Conservation (phyloP, 2,797 vertebrate species). For the Melanotaenia maccullochi region DNA sequence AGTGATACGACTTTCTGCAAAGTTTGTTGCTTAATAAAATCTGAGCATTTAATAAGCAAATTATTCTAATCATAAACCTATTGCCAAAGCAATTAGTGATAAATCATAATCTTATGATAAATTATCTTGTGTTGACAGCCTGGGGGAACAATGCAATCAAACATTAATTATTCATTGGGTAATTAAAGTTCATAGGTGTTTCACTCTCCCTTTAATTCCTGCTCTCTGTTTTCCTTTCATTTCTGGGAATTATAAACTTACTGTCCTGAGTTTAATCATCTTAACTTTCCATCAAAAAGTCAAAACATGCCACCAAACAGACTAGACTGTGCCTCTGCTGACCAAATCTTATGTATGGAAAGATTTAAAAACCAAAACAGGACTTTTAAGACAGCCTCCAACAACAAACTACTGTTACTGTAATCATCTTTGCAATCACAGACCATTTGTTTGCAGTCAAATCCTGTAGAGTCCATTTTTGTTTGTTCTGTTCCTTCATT, state of each 20-base stretch:
- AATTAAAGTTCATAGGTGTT: constrained; percentile 87
- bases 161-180: constrained; percentile 88
- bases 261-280: constrained; percentile 39
- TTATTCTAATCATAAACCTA: constrained; percentile 85
- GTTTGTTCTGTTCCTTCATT: not conserved
- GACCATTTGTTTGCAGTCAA: not conserved
- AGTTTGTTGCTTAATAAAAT: constrained; percentile 82
- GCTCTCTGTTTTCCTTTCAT: constrained; percentile 18
- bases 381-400: not conserved
- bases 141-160: constrained; percentile 83
- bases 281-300: constrained; percentile 23
- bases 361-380: not conserved
- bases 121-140: constrained; percentile 87
- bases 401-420: not conserved
- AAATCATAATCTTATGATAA: constrained; percentile 88
- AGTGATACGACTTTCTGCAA: constrained; percentile 64
- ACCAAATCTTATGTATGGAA: not conserved
- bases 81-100: constrained; percentile 87
- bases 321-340: not conserved
- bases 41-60: constrained; percentile 85
- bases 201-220: constrained; percentile 36
- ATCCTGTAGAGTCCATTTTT: not conserved
- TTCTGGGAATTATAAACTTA: constrained; percentile 21
- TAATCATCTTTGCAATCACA: not conserved
- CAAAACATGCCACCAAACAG: not conserved